These are phyloP conservation scores for Lasioglossum villosulum DNA, from an alignment of 2,888 invertebrate species.

Conservation along the genomic window DNA sequence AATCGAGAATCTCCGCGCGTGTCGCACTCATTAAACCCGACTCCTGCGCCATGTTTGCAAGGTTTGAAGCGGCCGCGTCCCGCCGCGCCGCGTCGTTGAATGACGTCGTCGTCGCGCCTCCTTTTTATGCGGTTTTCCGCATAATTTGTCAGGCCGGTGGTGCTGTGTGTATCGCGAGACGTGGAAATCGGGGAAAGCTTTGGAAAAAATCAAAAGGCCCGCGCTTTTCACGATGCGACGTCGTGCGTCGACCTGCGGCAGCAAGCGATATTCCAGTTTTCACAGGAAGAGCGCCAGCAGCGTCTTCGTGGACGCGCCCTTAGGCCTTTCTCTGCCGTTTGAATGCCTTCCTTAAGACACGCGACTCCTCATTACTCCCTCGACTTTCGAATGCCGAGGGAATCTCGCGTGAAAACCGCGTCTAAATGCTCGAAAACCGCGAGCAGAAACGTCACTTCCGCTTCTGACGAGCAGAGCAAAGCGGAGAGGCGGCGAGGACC, in stretches of 20 bases:
- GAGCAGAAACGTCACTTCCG: slow-evolving; percentile 4
- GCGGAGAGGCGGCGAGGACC: not conserved
- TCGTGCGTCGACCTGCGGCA: not conserved
- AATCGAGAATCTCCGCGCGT: slow-evolving; percentile 44
- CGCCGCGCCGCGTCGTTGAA: slow-evolving; percentile 36
- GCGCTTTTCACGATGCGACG: slow-evolving; percentile 31
- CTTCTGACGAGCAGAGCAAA: not conserved
- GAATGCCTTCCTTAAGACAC: slow-evolving; percentile 57
- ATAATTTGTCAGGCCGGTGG: slow-evolving; percentile 74
- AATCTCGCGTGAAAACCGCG: slow-evolving; percentile 22
- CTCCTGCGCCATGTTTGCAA: slow-evolving; percentile 58
- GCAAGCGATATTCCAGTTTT: not conserved
- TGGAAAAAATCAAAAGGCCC: slow-evolving; percentile 48
- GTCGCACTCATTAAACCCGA: slow-evolving; percentile 68
- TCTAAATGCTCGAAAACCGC: slow-evolving; percentile 40
- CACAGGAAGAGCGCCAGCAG: not conserved
- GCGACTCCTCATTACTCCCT: slow-evolving; percentile 55
- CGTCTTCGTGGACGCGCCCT: not conserved
- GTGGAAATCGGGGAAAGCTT: slow-evolving; percentile 26
- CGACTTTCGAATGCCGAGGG: slow-evolving; percentile 39
- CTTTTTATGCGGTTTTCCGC: slow-evolving; percentile 77
- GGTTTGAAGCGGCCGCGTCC: slow-evolving; percentile 50
- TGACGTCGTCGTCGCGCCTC: slow-evolving; percentile 57
- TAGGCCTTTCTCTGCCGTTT: slow-evolving; percentile 21
- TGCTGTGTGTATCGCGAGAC: slow-evolving; percentile 4